Percentiles rank a stretch among this genome's conserved stretches.
Conservation (phyloP, 2,888 invertebrate species). For the Octodonta nipae region DNA sequence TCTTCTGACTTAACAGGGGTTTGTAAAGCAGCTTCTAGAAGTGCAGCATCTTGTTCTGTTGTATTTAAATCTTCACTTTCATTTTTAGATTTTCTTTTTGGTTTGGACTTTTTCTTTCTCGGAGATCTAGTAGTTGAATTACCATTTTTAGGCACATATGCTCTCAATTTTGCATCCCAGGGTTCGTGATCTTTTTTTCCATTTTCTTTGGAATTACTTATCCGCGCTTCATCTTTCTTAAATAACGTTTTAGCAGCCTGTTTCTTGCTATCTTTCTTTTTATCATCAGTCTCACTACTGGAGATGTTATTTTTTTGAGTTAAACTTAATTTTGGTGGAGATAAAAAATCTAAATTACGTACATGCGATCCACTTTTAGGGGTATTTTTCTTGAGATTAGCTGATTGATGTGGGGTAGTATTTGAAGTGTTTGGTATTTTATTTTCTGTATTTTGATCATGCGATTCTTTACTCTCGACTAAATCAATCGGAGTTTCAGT, state of each 20-base stretch:
- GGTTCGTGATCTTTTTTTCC: constrained; percentile 2
- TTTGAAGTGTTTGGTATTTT: no score
- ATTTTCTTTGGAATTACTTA: constrained; percentile 5
- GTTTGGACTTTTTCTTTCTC: no score
- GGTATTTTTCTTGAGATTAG: constrained; percentile 9
- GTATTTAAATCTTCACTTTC: constrained; percentile 7
- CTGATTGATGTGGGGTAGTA: constrained; percentile 5
- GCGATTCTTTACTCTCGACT: no score
- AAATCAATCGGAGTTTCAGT: no score
- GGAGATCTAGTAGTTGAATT: constrained; percentile 1
- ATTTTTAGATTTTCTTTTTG: no score
- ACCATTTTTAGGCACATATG: not conserved
- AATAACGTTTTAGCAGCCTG: no score
- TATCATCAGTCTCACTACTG: no score
- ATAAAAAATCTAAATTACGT: constrained; percentile 25
- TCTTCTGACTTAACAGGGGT: constrained; percentile 9
- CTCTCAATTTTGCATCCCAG: constrained; percentile 27
- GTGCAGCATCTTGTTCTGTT: constrained; percentile 9
- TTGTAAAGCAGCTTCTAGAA: constrained; percentile 11
- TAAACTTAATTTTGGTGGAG: constrained; percentile 18
- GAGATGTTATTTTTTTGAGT: constrained; percentile 10
- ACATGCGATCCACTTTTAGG: constrained; percentile 23
- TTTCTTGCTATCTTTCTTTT: no score
- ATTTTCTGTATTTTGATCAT: no score
- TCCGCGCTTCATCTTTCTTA: no score